These are phyloP conservation scores for western clawed frog (Xenopus tropicalis) DNA, from an alignment of 2,113 vertebrate species.

Conservation along the genomic window UCB_Xtro_10.0 CM004450.2:103518001-103518500, in stretches of 20 bases:
- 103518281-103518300: slow-evolving; percentile 67
- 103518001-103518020: background rate
- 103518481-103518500: slow-evolving; percentile 66
- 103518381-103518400: slow-evolving; percentile 44
- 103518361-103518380: slow-evolving; percentile 71
- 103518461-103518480: slow-evolving; percentile 67
- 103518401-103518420: slow-evolving; percentile 47
- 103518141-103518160: slow-evolving; percentile 88
- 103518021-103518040: slow-evolving; percentile 51
- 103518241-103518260: slow-evolving; percentile 61
- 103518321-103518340: slow-evolving; percentile 47
- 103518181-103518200: slow-evolving; percentile 87
- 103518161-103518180: slow-evolving; percentile 91
- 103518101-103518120: slow-evolving; percentile 88
- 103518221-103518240: slow-evolving; percentile 72
- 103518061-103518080: slow-evolving; percentile 83
- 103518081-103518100: slow-evolving; percentile 61
- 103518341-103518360: slow-evolving; percentile 57
- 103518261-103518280: slow-evolving; percentile 64
- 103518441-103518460: slow-evolving; percentile 49
- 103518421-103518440: background rate
- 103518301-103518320: slow-evolving; percentile 47
- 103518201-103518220: slow-evolving; percentile 52
- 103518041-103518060: slow-evolving; percentile 71
- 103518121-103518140: slow-evolving; percentile 90